A percentile compares a stretch with the other conserved stretches of the same genome.
phyloP scores from a whole-genome alignment of 2,888 invertebrate species.

The Carabus problematicus region DNA sequence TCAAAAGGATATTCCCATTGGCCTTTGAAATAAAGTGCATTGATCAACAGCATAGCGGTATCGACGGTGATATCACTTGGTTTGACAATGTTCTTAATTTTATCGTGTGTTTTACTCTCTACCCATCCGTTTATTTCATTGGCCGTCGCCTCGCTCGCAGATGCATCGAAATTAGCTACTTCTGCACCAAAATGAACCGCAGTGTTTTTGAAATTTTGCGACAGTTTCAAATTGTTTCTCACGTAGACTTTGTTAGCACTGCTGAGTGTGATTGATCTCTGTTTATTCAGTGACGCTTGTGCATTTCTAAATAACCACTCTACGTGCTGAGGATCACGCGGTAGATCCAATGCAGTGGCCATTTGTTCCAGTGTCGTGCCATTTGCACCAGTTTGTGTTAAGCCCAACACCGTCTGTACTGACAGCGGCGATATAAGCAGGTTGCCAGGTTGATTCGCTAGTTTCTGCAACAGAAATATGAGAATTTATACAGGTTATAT shows the following conservation, averaged over 20 bases:
- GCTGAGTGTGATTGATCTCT: background rate
- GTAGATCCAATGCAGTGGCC: constrained; percentile 4
- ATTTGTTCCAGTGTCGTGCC: constrained; percentile 22
- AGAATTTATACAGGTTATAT: background rate
- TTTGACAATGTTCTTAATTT: constrained; percentile 23
- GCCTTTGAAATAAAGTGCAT: constrained; percentile 39
- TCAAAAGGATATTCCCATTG: constrained; percentile 26
- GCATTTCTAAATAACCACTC: background rate
- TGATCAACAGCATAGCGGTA: constrained; percentile 27
- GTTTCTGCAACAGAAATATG: background rate
- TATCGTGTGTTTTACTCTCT: constrained; percentile 3
- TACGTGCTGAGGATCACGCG: constrained; percentile 19
- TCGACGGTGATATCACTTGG: constrained; percentile 25
- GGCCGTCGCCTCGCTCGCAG: background rate
- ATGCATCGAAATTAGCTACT: background rate
- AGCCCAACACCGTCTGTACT: constrained; percentile 17
- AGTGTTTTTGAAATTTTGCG: background rate
- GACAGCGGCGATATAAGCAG: constrained; percentile 32
- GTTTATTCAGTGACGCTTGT: background rate
- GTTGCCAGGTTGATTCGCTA: background rate
- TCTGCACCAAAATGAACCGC: constrained; percentile 4
- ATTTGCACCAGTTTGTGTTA: constrained; percentile 19
- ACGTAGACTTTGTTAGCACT: constrained; percentile 41
- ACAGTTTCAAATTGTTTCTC: constrained; percentile 14
- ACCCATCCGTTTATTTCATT: constrained; percentile 32